Percentiles rank a stretch among this genome's conserved stretches.
Evolutionary conservation across 1,140 invertebrate species (phyloP).

Genomic region (Tigriopus japonicus): DNA sequence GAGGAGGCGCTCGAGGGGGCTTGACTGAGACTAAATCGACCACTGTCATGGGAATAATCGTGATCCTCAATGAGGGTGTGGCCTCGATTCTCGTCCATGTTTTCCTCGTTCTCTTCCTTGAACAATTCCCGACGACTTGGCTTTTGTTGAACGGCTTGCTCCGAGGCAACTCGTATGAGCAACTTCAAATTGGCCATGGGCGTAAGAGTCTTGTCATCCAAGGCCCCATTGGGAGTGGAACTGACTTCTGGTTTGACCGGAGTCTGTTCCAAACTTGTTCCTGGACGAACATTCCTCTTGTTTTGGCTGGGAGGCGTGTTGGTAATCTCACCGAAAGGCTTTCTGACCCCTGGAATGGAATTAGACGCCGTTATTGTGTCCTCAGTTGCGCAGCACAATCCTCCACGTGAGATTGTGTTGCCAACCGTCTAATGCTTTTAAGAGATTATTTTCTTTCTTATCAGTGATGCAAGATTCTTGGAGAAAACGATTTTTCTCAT

Average conservation of each 20-base stretch:
- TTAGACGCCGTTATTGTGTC: too few species aligned
- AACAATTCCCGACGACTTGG: neutral
- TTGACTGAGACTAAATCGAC: neutral
- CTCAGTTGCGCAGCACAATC: too few species aligned
- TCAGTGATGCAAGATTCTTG: too few species aligned
- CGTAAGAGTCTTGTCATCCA: neutral
- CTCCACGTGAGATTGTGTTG: too few species aligned
- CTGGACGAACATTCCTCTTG: neutral
- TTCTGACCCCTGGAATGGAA: neutral
- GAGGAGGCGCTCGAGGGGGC: neutral
- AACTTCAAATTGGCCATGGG: conserved; percentile 6
- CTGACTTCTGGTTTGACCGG: neutral
- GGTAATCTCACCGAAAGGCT: conserved; percentile 9
- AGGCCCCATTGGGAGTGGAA: neutral
- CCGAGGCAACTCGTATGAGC: conserved; percentile 6
- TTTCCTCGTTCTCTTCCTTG: neutral
- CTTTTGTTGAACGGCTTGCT: neutral
- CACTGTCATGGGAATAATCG: neutral
- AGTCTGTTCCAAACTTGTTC: neutral
- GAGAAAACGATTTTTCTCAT: too few species aligned
- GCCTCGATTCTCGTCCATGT: too few species aligned
- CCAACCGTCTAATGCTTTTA: too few species aligned
- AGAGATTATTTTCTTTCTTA: too few species aligned
- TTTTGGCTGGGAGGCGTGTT: neutral
- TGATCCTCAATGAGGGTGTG: neutral